Conservation (phyloP, 2,888 invertebrate genomes). For the Scaeva pyrastri region DNA sequence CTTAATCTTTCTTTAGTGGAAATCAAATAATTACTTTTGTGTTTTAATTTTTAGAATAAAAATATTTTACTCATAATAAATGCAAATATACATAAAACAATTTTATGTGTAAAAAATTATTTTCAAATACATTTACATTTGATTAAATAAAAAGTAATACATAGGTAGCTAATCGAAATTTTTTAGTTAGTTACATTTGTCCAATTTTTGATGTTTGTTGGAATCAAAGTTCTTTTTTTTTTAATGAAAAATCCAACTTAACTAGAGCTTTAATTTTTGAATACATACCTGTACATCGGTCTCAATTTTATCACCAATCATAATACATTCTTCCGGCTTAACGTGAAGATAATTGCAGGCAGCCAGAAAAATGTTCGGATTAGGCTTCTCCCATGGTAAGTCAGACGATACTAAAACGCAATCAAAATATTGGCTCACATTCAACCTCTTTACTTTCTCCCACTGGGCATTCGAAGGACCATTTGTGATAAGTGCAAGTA, state of each 20-base stretch:
- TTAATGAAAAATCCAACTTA: conserved; percentile 42
- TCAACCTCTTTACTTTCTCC: conserved; percentile 92
- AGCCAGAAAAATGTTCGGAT: conserved; percentile 91
- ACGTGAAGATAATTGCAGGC: conserved; percentile 91
- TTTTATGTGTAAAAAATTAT: neutral
- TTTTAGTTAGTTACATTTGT: conserved; percentile 36
- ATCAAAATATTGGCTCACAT: conserved; percentile 90
- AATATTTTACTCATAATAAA: conserved; percentile 36
- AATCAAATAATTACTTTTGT: conserved; percentile 13
- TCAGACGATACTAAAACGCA: conserved; percentile 93
- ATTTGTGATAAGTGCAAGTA: conserved; percentile 93
- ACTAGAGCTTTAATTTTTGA: conserved; percentile 31
- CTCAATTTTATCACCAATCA: conserved; percentile 95
- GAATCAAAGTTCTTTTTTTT: conserved; percentile 50
- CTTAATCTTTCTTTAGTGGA: conserved; percentile 49
- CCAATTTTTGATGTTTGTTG: conserved; percentile 62
- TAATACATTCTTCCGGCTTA: conserved; percentile 90
- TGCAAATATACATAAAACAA: conserved; percentile 19
- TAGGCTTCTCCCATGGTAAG: conserved; percentile 94
- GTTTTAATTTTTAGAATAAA: conserved; percentile 36
- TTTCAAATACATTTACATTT: conserved; percentile 5
- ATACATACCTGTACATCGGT: conserved; percentile 90
- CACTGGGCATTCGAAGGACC: conserved; percentile 94
- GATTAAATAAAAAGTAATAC: conserved; percentile 25
- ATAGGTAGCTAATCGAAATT: conserved; percentile 34